phyloP scores from a whole-genome alignment of 2,797 vertebrate genomes.

The Pantherophis alleghaniensis region DNA sequence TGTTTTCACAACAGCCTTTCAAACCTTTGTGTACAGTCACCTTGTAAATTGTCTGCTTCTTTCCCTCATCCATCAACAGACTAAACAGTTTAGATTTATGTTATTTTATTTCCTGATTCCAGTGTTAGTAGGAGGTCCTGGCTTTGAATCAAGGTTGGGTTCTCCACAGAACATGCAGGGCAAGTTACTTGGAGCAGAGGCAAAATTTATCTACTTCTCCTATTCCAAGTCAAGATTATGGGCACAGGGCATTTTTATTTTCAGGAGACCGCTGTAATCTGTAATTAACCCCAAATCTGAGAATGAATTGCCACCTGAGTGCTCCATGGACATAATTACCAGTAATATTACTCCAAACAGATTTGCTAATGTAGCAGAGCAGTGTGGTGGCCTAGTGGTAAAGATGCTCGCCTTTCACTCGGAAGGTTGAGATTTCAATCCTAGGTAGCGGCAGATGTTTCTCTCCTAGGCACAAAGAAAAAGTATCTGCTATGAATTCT shows the following conservation, averaged over 20 bases:
- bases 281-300: not conserved
- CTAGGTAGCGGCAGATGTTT: not conserved
- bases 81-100: not conserved
- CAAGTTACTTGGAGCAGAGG: not conserved
- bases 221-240: not conserved
- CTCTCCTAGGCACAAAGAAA: not conserved
- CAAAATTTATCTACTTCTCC: not conserved
- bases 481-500: not conserved
- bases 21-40: not conserved
- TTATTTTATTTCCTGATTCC: not conserved
- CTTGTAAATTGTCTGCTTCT: not conserved
- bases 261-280: not conserved
- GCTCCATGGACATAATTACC: not conserved
- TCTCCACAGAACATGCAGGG: not conserved
- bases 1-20: not conserved
- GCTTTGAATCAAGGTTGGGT: not conserved
- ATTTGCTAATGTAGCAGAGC: not conserved
- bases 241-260: not conserved
- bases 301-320: not conserved
- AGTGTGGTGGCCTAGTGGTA: not conserved
- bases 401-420: not conserved
- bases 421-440: not conserved
- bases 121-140: not conserved
- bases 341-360: not conserved
- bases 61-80: not conserved